These are phyloP conservation scores for Xiphorhynchus erythropygius DNA, from an alignment of 2,797 vertebrate genomes.

Conservation along the genomic window DNA sequence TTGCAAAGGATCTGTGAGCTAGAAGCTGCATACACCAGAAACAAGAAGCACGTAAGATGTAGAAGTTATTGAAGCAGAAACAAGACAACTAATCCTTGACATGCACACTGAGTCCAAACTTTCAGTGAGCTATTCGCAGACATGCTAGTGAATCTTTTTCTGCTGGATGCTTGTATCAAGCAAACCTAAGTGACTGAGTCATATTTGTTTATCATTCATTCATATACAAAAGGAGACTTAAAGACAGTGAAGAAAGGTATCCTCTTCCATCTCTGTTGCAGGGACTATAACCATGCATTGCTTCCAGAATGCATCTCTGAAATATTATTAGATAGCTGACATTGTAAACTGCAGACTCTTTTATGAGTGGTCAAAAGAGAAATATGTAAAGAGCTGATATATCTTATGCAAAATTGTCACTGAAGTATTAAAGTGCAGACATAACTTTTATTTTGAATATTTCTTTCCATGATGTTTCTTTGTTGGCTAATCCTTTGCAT, in stretches of 20 bases:
- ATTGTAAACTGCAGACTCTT: neutral
- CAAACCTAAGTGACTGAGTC: neutral
- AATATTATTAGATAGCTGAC: neutral
- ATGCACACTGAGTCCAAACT: neutral
- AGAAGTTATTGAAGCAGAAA: neutral
- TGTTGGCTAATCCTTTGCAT: slow-evolving; percentile 55
- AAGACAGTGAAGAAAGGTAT: neutral
- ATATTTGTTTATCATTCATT: neutral
- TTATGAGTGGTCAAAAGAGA: slow-evolving; percentile 27
- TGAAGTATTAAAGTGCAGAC: slow-evolving; percentile 48
- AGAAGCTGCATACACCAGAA: neutral
- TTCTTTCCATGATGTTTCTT: slow-evolving; percentile 41
- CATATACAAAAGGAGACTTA: neutral
- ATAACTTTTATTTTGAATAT: slow-evolving; percentile 43
- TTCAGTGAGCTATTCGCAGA: neutral
- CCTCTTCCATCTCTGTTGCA: neutral
- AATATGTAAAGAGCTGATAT: neutral
- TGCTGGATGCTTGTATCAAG: neutral
- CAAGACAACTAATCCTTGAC: neutral
- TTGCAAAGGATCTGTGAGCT: neutral
- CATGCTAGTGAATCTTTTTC: neutral
- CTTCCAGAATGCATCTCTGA: neutral
- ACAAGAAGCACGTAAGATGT: neutral
- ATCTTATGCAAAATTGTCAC: slow-evolving; percentile 19
- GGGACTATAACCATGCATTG: neutral